phyloP scores from a whole-genome alignment of 2,113 vertebrate genomes.

The Heterochromis multidens region DNA sequence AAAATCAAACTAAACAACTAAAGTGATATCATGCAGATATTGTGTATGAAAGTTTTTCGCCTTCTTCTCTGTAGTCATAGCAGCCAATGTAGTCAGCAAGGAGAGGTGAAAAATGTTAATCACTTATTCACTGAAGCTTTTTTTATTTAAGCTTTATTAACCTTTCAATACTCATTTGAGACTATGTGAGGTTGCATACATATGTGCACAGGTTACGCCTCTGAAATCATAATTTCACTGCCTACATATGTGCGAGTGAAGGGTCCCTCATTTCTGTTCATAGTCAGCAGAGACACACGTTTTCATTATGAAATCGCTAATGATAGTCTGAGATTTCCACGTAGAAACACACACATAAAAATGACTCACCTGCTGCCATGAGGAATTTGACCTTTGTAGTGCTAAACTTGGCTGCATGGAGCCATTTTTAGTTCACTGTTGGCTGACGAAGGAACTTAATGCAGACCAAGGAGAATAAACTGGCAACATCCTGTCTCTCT shows the following conservation, averaged over 20 bases:
- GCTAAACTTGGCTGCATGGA: conserved; percentile 41
- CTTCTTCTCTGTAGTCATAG: background rate
- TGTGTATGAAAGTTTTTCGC: background rate
- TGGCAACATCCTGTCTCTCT: conserved; percentile 20
- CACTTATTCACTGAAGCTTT: conserved; percentile 2
- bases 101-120: background rate
- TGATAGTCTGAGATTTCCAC: conserved; percentile 17
- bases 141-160: conserved; percentile 3
- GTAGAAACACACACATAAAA: background rate
- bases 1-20: background rate
- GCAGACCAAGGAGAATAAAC: conserved; percentile 37
- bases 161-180: background rate
- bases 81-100: background rate
- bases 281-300: background rate
- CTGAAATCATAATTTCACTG: background rate
- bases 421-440: conserved; percentile 61
- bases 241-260: background rate
- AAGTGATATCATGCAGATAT: background rate
- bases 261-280: background rate
- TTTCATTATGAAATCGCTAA: conserved; percentile 39
- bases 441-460: conserved; percentile 48
- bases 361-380: conserved; percentile 54
- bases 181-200: background rate
- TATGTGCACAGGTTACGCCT: background rate
- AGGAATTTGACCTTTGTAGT: conserved; percentile 46